A percentile compares a stretch with the other conserved stretches of the same genome.
These are phyloP conservation scores for Thalpophila matura DNA, from an alignment of 2,888 invertebrate genomes.

Conservation along the genomic window DNA sequence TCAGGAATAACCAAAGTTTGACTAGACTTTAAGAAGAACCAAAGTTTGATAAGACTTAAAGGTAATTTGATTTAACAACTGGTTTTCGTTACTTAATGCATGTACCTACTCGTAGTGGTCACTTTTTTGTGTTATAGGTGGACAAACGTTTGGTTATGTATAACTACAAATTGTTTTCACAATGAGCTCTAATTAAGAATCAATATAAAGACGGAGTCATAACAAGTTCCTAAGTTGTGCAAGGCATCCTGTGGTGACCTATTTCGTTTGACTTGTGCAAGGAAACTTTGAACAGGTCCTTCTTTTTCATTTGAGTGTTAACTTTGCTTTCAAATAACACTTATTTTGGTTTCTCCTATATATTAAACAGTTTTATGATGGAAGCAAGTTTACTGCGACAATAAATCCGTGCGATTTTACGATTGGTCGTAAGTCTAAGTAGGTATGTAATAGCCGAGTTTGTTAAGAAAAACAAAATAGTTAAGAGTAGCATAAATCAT, in stretches of 20 bases:
- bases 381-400: slow-evolving; percentile 23
- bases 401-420: slow-evolving; percentile 26
- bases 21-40: too few species aligned
- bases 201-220: neutral
- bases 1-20: too few species aligned
- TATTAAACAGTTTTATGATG: slow-evolving; percentile 11
- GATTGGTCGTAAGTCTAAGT: neutral
- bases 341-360: neutral
- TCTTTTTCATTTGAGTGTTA: neutral
- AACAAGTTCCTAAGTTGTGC: neutral
- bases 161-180: too few species aligned
- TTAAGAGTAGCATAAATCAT: slow-evolving; percentile 4
- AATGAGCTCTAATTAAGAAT: neutral
- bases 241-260: slow-evolving; percentile 11
- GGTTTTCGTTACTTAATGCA: too few species aligned
- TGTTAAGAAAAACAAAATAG: neutral
- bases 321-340: neutral
- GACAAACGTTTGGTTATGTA: too few species aligned
- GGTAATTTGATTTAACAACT: too few species aligned
- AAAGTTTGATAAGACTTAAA: too few species aligned
- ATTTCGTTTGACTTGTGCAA: slow-evolving; percentile 35
- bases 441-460: neutral
- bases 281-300: slow-evolving; percentile 5
- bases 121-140: too few species aligned
- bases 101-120: too few species aligned